A percentile compares a stretch with the other conserved stretches of the same genome.
These are phyloP conservation scores for Manduca sexta DNA, from an alignment of 1,140 invertebrate species.

Conservation along the genomic window DNA sequence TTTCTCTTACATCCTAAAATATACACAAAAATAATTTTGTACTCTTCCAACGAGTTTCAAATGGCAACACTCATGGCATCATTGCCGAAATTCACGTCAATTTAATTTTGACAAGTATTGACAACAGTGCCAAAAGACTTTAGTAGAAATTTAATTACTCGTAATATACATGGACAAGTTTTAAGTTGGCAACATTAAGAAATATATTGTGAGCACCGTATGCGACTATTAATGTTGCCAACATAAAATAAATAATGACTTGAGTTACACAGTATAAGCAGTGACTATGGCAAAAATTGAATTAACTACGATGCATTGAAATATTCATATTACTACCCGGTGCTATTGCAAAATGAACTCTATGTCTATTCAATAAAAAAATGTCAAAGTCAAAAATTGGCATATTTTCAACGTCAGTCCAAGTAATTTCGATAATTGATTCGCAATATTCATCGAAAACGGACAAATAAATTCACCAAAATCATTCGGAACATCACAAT, in stretches of 20 bases:
- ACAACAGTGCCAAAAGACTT: background rate
- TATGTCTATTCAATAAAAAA: no score
- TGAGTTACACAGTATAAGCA: background rate
- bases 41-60: slow-evolving; percentile 67
- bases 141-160: background rate
- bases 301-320: background rate
- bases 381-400: no score
- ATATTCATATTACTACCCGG: background rate
- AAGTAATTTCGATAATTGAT: no score
- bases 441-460: no score
- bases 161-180: background rate
- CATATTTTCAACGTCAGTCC: no score
- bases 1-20: slow-evolving; percentile 65
- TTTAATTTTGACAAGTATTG: background rate
- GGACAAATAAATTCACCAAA: no score
- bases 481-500: no score
- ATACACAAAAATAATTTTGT: slow-evolving; percentile 73
- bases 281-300: background rate
- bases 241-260: no score
- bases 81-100: no score
- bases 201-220: background rate
- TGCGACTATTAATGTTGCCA: background rate
- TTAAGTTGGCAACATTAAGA: background rate
- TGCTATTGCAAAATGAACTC: background rate
- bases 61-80: slow-evolving; percentile 45